These are phyloP conservation scores for Oxyura jamaicensis DNA, from an alignment of 2,113 vertebrate genomes.

Conservation along the genomic window DNA sequence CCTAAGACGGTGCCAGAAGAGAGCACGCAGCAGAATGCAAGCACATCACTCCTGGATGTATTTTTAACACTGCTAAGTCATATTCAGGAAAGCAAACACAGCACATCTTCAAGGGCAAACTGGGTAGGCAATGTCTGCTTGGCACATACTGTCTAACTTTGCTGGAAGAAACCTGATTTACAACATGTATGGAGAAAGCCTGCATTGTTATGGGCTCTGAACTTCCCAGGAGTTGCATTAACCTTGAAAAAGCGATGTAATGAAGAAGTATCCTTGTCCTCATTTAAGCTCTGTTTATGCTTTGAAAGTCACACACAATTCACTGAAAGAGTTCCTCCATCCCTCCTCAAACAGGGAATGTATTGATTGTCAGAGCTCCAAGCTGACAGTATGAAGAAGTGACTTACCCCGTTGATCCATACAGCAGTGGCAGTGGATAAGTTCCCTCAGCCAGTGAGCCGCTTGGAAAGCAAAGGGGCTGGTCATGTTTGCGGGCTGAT, in stretches of 20 bases:
- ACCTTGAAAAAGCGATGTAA: neutral
- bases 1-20: neutral
- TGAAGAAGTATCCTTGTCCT: neutral
- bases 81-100: neutral
- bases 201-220: accelerated
- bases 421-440: neutral
- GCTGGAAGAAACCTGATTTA: neutral
- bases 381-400: neutral
- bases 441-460: neutral
- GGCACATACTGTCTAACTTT: neutral
- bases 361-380: neutral
- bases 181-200: neutral
- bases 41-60: neutral
- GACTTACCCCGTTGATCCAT: neutral
- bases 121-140: neutral
- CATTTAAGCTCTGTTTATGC: neutral
- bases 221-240: neutral
- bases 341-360: neutral
- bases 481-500: neutral
- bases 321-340: neutral
- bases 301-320: neutral
- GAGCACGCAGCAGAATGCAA: neutral
- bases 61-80: neutral
- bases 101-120: neutral
- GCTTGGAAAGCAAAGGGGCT: neutral